Evolutionary conservation across 2,888 invertebrate genomes (phyloP), one percentile per base, ranked within the genome.

Genomic region (Papilio gigon): DNA sequence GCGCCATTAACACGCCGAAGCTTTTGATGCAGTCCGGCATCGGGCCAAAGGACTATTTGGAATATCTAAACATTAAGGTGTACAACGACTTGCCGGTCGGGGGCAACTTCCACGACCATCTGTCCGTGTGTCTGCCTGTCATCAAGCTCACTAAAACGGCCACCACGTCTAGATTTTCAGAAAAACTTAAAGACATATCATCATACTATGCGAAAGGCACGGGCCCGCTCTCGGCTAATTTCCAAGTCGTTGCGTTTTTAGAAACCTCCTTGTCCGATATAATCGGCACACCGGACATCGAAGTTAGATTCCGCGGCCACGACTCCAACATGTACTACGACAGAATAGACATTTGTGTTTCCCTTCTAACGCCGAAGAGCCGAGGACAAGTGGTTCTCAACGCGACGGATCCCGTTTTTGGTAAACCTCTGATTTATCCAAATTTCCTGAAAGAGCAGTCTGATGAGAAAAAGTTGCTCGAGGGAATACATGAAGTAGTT

Each of bases 301-400:
- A 92, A 77, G 78, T 91, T 5, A 80, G 90, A 73, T 92, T 92
- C 70, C 86, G 84, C 73, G 92, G 92, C 6, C 89, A 92, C 59
- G 81, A 90, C 67, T 91, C 92, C 14, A 90, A 90, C 68, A 90
- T 92, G 90, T 92, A 91, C 73, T 92, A 91, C 65, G 86, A 90
- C 71, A 86, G 79, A 73, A 86, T 92, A 35, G 90, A 91, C 67
- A 82, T 92, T 75, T 92, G 92, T 68, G 73, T 88, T 44, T 84
- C 90, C 2, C 75, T 92, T n/a, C 71, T 92, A 53, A 91, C 91
- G 4, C 92, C 92, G 6, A 87, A 83, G 76, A 92, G 92, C 72
- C 82, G 90, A 33, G 92, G 92, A 4, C 89, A 89, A 75, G 75
- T 92, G 4, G 77, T 92, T 14, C 71, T 92, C 47, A 91, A 92